These are phyloP conservation scores for Tuberolachnus salignus DNA, from an alignment of 2,888 invertebrate genomes.

Conservation along the genomic window DNA sequence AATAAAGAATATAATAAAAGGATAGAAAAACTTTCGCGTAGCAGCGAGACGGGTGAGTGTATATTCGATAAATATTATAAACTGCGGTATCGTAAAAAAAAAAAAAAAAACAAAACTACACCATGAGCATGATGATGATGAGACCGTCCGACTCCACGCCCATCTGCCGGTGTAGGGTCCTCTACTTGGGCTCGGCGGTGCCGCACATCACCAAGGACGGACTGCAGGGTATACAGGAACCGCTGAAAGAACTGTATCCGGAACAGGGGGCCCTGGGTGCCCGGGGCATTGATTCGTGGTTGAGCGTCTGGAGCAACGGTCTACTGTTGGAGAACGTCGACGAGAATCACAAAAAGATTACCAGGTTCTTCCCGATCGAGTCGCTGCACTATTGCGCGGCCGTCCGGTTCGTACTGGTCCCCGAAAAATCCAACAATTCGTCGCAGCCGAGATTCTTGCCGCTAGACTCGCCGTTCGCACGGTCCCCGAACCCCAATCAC, in stretches of 20 bases:
- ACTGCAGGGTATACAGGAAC: slow-evolving; percentile 95
- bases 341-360: slow-evolving; percentile 91
- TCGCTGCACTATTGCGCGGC: slow-evolving; percentile 95
- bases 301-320: slow-evolving; percentile 97
- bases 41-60: background rate
- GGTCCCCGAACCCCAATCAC: slow-evolving; percentile 89
- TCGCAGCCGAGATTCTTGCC: slow-evolving; percentile 82
- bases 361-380: slow-evolving; percentile 94
- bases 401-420: slow-evolving; percentile 81
- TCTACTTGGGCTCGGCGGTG: slow-evolving; percentile 94
- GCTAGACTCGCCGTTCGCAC: slow-evolving; percentile 93
- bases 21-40: background rate
- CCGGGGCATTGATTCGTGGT: slow-evolving; percentile 92
- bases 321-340: slow-evolving; percentile 94
- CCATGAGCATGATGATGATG: slow-evolving; percentile 45
- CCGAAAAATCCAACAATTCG: slow-evolving; percentile 70
- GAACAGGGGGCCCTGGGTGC: slow-evolving; percentile 88
- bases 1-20: background rate
- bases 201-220: slow-evolving; percentile 98
- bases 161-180: slow-evolving; percentile 93
- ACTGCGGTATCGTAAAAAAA: background rate
- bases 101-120: background rate
- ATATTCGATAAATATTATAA: background rate
- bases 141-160: slow-evolving; percentile 76
- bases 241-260: slow-evolving; percentile 92